Percentiles rank a stretch among this genome's conserved stretches.
These are phyloP conservation scores for Hyperoodon ampullatus DNA, from an alignment of 2,113 vertebrate species.

Conservation along the genomic window DNA sequence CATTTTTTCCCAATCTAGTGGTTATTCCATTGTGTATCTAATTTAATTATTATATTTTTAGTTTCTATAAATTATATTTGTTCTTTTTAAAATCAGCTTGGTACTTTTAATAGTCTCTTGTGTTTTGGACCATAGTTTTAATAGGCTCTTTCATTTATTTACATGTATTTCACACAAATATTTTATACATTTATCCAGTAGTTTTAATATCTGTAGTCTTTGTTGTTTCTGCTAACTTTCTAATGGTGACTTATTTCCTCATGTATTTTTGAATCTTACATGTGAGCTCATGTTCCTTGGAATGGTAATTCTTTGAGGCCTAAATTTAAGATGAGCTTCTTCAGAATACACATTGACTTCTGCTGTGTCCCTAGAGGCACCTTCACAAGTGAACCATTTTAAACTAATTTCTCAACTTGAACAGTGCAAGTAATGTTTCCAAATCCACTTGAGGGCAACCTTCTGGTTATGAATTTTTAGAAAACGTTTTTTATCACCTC, in stretches of 20 bases:
- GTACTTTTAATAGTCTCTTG: background rate
- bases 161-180: background rate
- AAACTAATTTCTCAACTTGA: background rate
- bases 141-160: background rate
- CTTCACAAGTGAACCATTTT: background rate
- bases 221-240: slow-evolving; percentile 22
- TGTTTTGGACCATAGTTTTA: background rate
- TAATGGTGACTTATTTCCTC: background rate
- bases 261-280: background rate
- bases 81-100: background rate
- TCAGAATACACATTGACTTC: background rate
- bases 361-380: background rate
- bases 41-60: background rate
- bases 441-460: background rate
- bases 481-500: background rate
- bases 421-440: background rate
- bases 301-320: background rate
- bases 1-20: background rate
- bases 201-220: background rate
- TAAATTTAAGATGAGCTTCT: background rate
- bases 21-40: background rate
- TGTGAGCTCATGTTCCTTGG: background rate
- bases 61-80: background rate
- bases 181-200: background rate
- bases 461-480: background rate